Percentiles rank a stretch among this genome's conserved stretches.
These are phyloP conservation scores for Caenorhabditis inopinata DNA, from an alignment of 1,140 invertebrate genomes.

Conservation along the genomic window DNA sequence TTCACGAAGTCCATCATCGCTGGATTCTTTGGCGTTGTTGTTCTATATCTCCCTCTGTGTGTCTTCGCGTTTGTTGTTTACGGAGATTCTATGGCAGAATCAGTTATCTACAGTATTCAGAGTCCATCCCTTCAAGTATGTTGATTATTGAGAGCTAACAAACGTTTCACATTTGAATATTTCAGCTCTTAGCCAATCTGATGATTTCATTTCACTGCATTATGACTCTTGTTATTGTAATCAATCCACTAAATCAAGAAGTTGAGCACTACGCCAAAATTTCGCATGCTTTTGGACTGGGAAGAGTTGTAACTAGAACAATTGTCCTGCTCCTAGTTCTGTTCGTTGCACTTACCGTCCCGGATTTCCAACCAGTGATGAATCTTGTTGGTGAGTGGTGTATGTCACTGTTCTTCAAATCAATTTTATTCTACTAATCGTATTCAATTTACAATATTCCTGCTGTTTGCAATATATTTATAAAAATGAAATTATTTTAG, in stretches of 20 bases:
- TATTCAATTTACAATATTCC: not conserved
- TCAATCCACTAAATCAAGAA: constrained; percentile 52
- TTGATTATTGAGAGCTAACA: not conserved
- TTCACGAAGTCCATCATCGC: constrained; percentile 55
- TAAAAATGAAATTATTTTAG: too few relatives aligned
- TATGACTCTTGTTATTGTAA: constrained; percentile 49
- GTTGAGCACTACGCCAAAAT: constrained; percentile 47
- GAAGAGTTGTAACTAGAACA: constrained; percentile 38
- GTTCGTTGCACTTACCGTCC: constrained; percentile 45
- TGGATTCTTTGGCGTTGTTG: constrained; percentile 47
- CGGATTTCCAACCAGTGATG: constrained; percentile 50
- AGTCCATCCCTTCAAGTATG: constrained; percentile 42
- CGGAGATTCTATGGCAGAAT: constrained; percentile 43
- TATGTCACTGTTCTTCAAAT: too few relatives aligned
- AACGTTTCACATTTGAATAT: constrained; percentile 5
- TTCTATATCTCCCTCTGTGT: constrained; percentile 51
- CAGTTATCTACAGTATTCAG: constrained; percentile 52
- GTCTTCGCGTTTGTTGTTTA: constrained; percentile 46
- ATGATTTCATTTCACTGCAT: constrained; percentile 52
- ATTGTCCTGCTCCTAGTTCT: constrained; percentile 43
- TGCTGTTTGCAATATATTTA: too few relatives aligned
- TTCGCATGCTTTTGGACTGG: constrained; percentile 44
- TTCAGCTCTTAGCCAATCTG: constrained; percentile 42
- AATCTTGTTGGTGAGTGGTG: constrained; percentile 40
- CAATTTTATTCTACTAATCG: not conserved